Percentiles rank a stretch among this genome's conserved stretches.
Evolutionary conservation across 2,888 invertebrate genomes (phyloP).

Genomic region (Zaprionus obscuricornis): DNA sequence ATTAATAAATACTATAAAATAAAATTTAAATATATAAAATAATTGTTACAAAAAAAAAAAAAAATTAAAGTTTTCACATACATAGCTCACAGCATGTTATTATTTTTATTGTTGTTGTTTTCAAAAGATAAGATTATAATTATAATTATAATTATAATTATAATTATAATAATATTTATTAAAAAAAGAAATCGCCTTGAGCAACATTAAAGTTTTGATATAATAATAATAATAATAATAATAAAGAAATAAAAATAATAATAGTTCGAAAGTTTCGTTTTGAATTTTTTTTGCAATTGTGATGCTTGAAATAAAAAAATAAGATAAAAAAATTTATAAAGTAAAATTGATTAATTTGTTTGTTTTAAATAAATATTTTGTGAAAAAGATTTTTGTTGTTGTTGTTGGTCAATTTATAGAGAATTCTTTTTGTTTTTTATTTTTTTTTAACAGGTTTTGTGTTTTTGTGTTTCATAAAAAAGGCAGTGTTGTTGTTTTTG

Average conservation of each 20-base stretch:
- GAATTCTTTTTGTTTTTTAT: constrained; percentile 29
- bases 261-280: neutral
- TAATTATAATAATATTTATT: constrained; percentile 23
- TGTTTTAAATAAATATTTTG: constrained; percentile 33
- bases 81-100: constrained; percentile 68
- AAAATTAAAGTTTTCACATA: constrained; percentile 59
- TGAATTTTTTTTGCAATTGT: constrained; percentile 47
- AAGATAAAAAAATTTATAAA: neutral
- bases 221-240: constrained; percentile 12
- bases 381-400: no score
- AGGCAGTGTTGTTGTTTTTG: constrained; percentile 68
- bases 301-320: constrained; percentile 43
- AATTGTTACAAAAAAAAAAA: constrained; percentile 49
- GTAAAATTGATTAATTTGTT: no score
- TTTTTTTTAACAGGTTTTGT: constrained; percentile 12
- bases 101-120: constrained; percentile 30
- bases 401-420: constrained; percentile 22
- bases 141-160: constrained; percentile 36
- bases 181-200: constrained; percentile 26
- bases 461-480: constrained; percentile 55
- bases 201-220: constrained; percentile 28
- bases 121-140: constrained; percentile 5
- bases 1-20: constrained; percentile 73
- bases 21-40: constrained; percentile 51
- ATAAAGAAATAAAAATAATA: constrained; percentile 12